These are phyloP conservation scores for Cyclophora albipunctata DNA, from an alignment of 2,888 invertebrate genomes.

Conservation along the genomic window DNA sequence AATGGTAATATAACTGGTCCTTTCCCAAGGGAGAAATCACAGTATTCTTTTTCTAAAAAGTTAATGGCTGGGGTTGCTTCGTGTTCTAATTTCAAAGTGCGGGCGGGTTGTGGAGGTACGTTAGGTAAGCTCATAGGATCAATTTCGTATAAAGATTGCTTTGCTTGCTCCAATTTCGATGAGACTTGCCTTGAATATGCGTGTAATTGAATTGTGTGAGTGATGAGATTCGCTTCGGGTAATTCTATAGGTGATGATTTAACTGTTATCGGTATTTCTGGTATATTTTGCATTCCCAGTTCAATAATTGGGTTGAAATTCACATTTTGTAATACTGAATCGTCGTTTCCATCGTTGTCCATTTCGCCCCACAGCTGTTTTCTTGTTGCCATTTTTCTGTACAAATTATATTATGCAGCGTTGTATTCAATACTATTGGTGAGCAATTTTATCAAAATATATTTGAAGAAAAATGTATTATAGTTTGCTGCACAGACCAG, in stretches of 20 bases:
- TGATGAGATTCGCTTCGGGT: constrained; percentile 60
- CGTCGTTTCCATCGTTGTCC: constrained; percentile 49
- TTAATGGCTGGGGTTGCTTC: constrained; percentile 50
- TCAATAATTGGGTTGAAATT: constrained; percentile 71
- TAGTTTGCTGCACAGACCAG: no score
- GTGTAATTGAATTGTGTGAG: constrained; percentile 64
- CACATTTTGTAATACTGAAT: constrained; percentile 53
- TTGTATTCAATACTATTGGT: no score
- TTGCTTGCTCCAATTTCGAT: constrained; percentile 52
- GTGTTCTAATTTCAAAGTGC: constrained; percentile 43
- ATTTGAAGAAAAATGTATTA: no score
- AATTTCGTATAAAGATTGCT: constrained; percentile 52
- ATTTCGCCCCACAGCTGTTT: constrained; percentile 60
- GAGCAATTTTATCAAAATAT: no score
- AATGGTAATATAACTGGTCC: constrained; percentile 58
- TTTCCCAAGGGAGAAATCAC: constrained; percentile 62
- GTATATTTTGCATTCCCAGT: constrained; percentile 68
- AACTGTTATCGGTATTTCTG: constrained; percentile 63
- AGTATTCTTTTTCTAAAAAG: constrained; percentile 58
- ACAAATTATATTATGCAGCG: no score
- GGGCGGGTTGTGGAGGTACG: constrained; percentile 47
- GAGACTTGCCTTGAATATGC: constrained; percentile 49
- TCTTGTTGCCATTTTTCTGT: constrained; percentile 34
- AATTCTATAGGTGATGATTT: constrained; percentile 64
- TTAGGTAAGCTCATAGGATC: constrained; percentile 50